phyloP scores from a whole-genome alignment of 1,140 invertebrate genomes.

The Listronotus oregonensis region DNA sequence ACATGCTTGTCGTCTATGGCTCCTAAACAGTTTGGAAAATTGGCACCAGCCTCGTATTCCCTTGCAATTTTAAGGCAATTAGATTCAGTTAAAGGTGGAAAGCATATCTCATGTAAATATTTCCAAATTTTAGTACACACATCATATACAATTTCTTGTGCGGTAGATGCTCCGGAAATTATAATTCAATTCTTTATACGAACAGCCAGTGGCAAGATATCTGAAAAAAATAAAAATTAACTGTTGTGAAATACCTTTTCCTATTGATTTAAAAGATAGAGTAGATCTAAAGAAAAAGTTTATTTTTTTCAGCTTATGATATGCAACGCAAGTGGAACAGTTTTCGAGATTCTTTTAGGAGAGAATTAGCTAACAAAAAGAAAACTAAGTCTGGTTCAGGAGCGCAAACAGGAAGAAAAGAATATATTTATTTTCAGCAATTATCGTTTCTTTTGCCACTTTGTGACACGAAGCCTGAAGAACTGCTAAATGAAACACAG shows the following conservation, averaged over 20 bases:
- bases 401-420: neutral
- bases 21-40: conserved; percentile 54
- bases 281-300: too few relatives aligned
- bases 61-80: conserved; percentile 39
- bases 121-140: conserved; percentile 49
- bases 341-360: neutral
- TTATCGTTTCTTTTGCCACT: conserved; percentile 1
- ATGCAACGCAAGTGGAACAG: conserved; percentile 5
- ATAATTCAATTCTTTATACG: conserved; percentile 42
- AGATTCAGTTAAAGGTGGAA: conserved; percentile 20
- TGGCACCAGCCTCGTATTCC: conserved; percentile 42
- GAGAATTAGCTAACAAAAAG: neutral
- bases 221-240: conserved; percentile 33
- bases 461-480: conserved; percentile 1
- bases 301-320: neutral
- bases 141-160: conserved; percentile 42
- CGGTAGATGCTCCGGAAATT: conserved; percentile 37
- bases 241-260: too few relatives aligned
- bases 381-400: conserved; percentile 1
- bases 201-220: conserved; percentile 41
- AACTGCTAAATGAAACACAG: neutral
- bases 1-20: conserved; percentile 57
- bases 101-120: conserved; percentile 1
- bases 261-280: too few relatives aligned
- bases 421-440: conserved; percentile 3